Base-by-base conservation (phyloP, 2,797 vertebrate species). In the Phoeniculus purpureus region DNA sequence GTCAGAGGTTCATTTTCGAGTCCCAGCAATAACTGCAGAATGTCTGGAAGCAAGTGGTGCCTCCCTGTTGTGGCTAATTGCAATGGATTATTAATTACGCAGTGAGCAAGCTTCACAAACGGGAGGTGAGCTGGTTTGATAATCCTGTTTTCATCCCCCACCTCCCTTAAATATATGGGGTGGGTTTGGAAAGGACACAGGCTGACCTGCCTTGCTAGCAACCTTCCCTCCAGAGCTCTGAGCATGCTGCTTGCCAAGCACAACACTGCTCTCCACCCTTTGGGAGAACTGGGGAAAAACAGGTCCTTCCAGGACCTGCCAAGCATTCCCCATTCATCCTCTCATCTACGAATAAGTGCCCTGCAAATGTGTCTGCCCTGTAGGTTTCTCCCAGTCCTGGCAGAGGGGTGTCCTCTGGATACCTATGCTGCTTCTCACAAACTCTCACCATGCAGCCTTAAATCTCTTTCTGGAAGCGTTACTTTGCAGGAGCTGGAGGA, bases 1-100 rank as follows among this genome's bases (percentile, higher is more conserved):
- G 48, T 8, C 0, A 0, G 21, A 27, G 40, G 1, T 56, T 71
- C 9, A 58, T 71, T 82, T 90, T 77, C 72, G 75, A 84, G 32
- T 25, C 64, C 59, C 23, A 52, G 68, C 51, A 88, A 34, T 74
- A 87, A 56, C 59, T 79, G 34, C 10, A 34, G 71, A 88, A 79
- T 40, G 19, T 56, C 61, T 77, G 52, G 55, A 91, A 90, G 50
- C 55, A 66, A 92, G 26, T n/a, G 31, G 59, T 92, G n/a, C 61
- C 56, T 87, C 54, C 81, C 78, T 15, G n/a, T 84, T 87, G 45
- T 15, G 16, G 68, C 60, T 90, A 90, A 91, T 92, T 86, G 65
- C 70, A 78, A 62, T 75, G 75, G 48, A 29, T 87, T 87, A 89
- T 77, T 92, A 92, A 89, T 84, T 89, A 52, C 71, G 76, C n/a